Evolutionary conservation across 92 coral and sea anemone species (phyloP).

Genomic region (Plumapathes pennacea): DNA sequence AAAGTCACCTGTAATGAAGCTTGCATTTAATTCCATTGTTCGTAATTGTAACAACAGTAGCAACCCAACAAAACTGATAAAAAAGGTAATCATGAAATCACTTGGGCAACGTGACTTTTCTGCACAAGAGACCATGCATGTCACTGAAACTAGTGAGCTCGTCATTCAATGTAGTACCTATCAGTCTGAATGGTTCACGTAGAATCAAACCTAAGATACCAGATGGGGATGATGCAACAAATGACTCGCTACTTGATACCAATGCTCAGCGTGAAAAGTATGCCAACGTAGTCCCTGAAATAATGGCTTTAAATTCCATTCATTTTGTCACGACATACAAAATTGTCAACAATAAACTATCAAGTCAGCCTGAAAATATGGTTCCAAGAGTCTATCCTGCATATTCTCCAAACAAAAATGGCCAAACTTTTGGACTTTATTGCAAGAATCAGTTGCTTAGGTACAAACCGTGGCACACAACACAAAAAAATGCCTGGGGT

Average conservation of each 20-base stretch:
- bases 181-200: constrained; percentile 43
- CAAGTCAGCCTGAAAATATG: constrained; percentile 27
- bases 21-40: constrained; percentile 3
- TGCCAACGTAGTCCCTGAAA: constrained; percentile 9
- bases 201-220: constrained; percentile 4
- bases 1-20: constrained; percentile 3
- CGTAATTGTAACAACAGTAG: constrained; percentile 2
- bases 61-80: constrained; percentile 10
- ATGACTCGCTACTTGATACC: constrained; percentile 23
- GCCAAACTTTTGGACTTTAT: constrained; percentile 34
- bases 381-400: constrained; percentile 34
- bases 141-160: constrained; percentile 36
- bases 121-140: constrained; percentile 38
- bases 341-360: constrained; percentile 34
- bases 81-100: constrained; percentile 6
- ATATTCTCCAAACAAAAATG: constrained; percentile 33
- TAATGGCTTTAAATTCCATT: constrained; percentile 4
- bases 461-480: constrained; percentile 45
- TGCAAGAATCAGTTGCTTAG: constrained; percentile 37
- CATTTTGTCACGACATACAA: constrained; percentile 28
- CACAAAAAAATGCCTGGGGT: constrained; percentile 45
- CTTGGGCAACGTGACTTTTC: constrained; percentile 26
- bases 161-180: constrained; percentile 33
- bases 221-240: constrained; percentile 32
- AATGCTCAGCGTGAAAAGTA: constrained; percentile 18